Evolutionary conservation across 2,797 vertebrate species (phyloP).

Genomic region (Pseudochromis fuscus): DNA sequence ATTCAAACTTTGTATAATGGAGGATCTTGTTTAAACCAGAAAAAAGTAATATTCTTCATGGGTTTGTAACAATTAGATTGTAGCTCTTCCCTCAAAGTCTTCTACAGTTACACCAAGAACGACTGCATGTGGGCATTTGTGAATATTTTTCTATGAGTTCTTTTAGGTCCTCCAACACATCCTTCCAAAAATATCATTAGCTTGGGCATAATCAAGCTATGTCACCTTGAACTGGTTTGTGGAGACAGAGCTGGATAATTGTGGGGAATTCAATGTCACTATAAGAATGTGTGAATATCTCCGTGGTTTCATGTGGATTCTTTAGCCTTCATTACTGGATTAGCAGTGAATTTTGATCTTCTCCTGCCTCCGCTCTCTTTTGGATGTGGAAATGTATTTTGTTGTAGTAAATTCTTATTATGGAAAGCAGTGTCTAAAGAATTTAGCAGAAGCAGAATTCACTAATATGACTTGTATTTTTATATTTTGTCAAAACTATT

Average conservation of each 20-base stretch:
- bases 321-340: conserved; percentile 15
- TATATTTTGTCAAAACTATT: too few species aligned
- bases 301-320: conserved; percentile 7
- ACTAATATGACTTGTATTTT: too few species aligned
- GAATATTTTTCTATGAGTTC: too few species aligned
- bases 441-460: too few species aligned
- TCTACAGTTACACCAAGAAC: neutral
- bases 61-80: neutral
- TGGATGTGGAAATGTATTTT: neutral
- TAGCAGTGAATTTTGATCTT: neutral
- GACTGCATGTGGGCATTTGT: neutral
- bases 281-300: neutral
- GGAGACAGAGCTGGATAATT: conserved; percentile 1
- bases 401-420: neutral
- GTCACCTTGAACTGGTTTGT: neutral
- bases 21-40: neutral
- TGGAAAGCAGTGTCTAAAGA: too few species aligned
- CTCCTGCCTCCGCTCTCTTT: neutral
- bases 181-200: neutral
- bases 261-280: too few species aligned
- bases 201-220: neutral
- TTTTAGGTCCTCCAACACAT: too few species aligned
- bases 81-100: neutral
- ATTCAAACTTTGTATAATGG: neutral
- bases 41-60: neutral